These are phyloP conservation scores for Bhutanitis thaidina DNA, from an alignment of 2,888 invertebrate species.

Conservation along the genomic window DNA sequence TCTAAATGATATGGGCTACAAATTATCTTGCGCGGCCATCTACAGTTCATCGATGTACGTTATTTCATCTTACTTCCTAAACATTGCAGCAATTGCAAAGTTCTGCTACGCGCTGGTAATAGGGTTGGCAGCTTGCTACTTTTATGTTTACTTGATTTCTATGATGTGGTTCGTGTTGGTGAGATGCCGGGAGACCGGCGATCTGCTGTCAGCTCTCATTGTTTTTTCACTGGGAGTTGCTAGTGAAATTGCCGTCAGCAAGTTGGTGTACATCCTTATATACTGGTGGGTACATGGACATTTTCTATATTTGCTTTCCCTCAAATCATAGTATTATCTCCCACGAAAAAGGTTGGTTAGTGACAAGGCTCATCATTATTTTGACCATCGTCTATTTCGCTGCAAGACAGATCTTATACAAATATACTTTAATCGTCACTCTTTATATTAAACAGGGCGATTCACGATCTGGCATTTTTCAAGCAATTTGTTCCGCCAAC, in stretches of 20 bases:
- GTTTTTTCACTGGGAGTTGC: conserved; percentile 41
- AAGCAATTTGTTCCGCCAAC: no score
- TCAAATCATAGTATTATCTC: no score
- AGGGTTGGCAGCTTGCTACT: conserved; percentile 29
- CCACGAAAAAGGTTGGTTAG: no score
- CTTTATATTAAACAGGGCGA: no score
- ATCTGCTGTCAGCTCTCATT: conserved; percentile 34
- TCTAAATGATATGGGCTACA: no score
- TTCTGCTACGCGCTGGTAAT: conserved; percentile 34
- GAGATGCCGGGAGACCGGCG: conserved; percentile 33
- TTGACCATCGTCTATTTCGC: no score
- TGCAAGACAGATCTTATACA: no score
- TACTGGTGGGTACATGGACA: conserved; percentile 39
- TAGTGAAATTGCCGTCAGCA: conserved; percentile 41
- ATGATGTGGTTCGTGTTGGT: conserved; percentile 43
- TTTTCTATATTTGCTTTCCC: no score
- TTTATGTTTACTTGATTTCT: conserved; percentile 44
- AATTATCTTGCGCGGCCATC: no score
- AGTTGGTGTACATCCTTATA: conserved; percentile 40
- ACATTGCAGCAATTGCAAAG: conserved; percentile 35
- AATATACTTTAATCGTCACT: no score
- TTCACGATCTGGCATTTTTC: no score
- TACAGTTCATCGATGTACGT: background rate
- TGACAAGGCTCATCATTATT: no score
- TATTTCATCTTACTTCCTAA: background rate